Base-by-base conservation (phyloP, 2,113 vertebrate species). In the Oxyura jamaicensis region DNA sequence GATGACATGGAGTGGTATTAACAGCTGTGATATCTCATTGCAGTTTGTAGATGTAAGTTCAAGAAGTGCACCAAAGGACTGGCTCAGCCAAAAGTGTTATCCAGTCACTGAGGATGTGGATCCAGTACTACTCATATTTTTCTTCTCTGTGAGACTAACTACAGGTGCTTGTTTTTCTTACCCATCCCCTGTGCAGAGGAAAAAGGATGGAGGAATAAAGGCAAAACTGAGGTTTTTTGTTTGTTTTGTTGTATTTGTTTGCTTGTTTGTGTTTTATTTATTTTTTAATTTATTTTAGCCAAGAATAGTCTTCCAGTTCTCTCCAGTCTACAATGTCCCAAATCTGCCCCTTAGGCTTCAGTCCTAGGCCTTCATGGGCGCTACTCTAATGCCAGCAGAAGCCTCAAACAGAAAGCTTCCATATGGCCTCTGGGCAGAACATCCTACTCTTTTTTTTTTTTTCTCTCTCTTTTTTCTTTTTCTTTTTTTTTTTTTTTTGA, bases 161-260 rank as follows among this genome's bases (percentile, higher is more conserved):
- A 14, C 13, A 41, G 55, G 36, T 81, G 6, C 23, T 31, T 59
- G 9, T 42, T 86, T 83, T 8, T 67, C 31, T 55, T 41, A 67
- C 8, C 71, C 15, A 46, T 52, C 12, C 19, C 62, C 59, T 72
- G 28, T 44, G 25, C 21, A 58, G 11, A 12, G 39, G 42, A 46
- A 92, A 29, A 52, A 41, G 3, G 9, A 35, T 66, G 22, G 48
- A 65, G 3, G 4, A 42, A 68, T 21, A 56, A 90, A 88, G 18
- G 58, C 13, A 88, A 94, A 69, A 72, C 0, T 20, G 48, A 60
- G 13, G 0, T 3, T 0, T 0, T 92, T 77, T 73, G 0, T 48
- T 41, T 41, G 41, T 41, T 41, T 41, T 41, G 13, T 41, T 41
- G 41, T 41, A 13, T 12, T 41, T 41, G n/a, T 12, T 41, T 41